Evolutionary conservation across 1,140 invertebrate species (phyloP), one percentile per base, ranked within the genome.

Genomic region (Pseudomyrmex concolor): DNA sequence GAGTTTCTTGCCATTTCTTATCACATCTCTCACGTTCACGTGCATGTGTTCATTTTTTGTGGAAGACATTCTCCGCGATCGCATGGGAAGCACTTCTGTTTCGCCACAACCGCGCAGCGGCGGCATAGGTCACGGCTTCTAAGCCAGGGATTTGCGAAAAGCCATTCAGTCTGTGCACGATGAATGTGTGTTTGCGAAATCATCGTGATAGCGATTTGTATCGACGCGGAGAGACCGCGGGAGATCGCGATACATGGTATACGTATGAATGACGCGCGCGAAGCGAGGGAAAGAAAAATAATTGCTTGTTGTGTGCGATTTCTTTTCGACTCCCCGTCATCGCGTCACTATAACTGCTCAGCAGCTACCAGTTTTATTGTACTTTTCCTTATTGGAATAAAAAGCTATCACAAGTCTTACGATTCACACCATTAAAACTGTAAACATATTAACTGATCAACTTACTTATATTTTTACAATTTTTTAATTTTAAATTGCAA

Each of bases 91-190:
- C 9, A 70, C 76, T 80, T 71, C 66, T 80, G 76, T 80, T 80
- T 80, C 76, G 76, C 22, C 76, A 80, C 12, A 71, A 22, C 66
- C 22, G 15, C 34, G 34, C 34, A 7, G 34, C 34, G 34, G 0
- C 34, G 43, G 43, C 45, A 80, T 71, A 80, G 76, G 76, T 80
- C 76, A 80, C 54, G 66, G 76, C 71, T 80, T 71, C 76, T 54
- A 50, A 71, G 66, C 64, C 34, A 34, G 34, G 66, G 43, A 43
- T 71, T 80, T 71, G 76, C 54, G 66, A 71, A 80, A 70, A 80
- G 76, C 67, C 66, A 80, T 60, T 80, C 76, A 80, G 54, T 80
- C 22, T 50, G 34, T 8, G 12, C 43, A 59, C 17, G 19, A 70
- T 10, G 50, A 25, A 17, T 43, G 55, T 25, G 48, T 17, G 45